Evolutionary conservation across 2,797 vertebrate genomes (phyloP).

Genomic region (Paedocypris micromegethes): DNA sequence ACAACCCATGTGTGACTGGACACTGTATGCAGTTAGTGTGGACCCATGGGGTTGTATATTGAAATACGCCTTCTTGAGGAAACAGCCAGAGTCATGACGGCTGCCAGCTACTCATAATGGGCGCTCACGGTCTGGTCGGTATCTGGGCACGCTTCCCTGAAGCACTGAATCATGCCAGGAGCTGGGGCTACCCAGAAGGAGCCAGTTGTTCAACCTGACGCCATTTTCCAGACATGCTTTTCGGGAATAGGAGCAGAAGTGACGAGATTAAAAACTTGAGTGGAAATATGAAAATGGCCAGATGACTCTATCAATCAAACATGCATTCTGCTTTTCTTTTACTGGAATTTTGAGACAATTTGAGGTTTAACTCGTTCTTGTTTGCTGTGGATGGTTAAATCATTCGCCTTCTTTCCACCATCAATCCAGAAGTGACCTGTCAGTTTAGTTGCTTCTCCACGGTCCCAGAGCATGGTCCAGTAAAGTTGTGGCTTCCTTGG

Average conservation of each 20-base stretch:
- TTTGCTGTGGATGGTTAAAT: too few species aligned
- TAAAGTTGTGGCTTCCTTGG: too few species aligned
- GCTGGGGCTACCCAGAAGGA: conserved; percentile 44
- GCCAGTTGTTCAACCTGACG: conserved; percentile 34
- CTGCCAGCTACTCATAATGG: conserved; percentile 42
- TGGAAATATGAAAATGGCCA: conserved; percentile 51
- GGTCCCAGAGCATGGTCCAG: too few species aligned
- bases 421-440: too few species aligned
- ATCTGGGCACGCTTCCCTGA: conserved; percentile 40
- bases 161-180: conserved; percentile 25
- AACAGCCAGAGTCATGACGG: conserved; percentile 23
- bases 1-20: conserved; percentile 32
- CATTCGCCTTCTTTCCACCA: too few species aligned
- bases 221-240: conserved; percentile 46
- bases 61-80: conserved; percentile 41
- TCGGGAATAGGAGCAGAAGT: conserved; percentile 42
- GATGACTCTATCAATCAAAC: conserved; percentile 63
- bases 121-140: conserved; percentile 37
- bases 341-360: background rate
- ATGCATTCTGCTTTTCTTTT: conserved; percentile 16
- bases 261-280: conserved; percentile 56
- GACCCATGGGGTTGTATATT: conserved; percentile 32
- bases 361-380: too few species aligned
- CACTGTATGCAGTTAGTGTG: conserved; percentile 32
- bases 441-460: too few species aligned